Evolutionary conservation across 2,113 vertebrate species (phyloP).

Genomic region (Cyrtonyx montezumae): DNA sequence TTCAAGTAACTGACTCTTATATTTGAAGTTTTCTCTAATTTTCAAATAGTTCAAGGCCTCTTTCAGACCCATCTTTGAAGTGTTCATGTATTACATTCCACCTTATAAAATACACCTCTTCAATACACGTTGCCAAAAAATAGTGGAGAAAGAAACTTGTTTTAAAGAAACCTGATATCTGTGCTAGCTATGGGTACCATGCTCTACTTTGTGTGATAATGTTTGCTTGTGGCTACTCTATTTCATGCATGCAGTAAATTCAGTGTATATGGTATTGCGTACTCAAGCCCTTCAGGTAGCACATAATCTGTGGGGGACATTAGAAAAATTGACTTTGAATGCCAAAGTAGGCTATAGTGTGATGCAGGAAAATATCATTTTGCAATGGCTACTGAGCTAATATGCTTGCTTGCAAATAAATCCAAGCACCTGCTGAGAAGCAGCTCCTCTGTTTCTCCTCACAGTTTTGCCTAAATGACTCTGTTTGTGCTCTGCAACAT

Average conservation of each 20-base stretch:
- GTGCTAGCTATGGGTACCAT: not conserved
- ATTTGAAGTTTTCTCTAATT: not conserved
- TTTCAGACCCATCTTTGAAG: not conserved
- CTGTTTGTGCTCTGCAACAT: rapidly evolving
- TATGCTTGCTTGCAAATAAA: not conserved
- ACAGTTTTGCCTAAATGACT: not conserved
- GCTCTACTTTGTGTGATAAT: not conserved
- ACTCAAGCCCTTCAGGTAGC: not conserved
- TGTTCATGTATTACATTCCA: not conserved
- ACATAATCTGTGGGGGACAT: not conserved
- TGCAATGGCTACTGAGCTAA: not conserved
- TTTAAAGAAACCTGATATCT: not conserved
- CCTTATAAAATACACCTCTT: not conserved
- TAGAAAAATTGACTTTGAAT: not conserved
- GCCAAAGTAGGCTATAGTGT: not conserved
- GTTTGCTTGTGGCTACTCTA: not conserved
- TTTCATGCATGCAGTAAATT: not conserved
- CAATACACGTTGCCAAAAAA: not conserved
- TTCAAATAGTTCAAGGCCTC: not conserved
- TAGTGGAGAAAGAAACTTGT: not conserved
- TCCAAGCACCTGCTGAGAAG: not conserved
- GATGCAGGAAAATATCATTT: not conserved
- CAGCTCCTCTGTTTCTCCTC: not conserved
- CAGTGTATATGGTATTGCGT: not conserved
- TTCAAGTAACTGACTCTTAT: not conserved